These are phyloP conservation scores for Cyrtodaria siliqua DNA, from an alignment of 2,888 invertebrate species.

Conservation along the genomic window DNA sequence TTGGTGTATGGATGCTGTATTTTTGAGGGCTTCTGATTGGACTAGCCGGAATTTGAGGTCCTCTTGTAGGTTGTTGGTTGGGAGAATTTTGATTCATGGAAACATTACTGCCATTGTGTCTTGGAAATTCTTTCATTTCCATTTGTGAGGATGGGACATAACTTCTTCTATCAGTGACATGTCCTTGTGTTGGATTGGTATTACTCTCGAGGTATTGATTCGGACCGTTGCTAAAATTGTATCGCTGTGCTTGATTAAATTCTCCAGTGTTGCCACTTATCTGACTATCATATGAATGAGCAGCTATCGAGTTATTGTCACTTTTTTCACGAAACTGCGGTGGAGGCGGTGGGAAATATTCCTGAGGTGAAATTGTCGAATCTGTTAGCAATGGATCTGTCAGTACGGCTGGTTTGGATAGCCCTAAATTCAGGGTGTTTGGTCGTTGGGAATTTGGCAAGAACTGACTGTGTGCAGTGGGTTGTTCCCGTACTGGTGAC, in stretches of 20 bases:
- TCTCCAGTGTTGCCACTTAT: not conserved
- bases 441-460: conserved; percentile 9
- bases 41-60: not conserved
- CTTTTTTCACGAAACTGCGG: not conserved
- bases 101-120: not conserved
- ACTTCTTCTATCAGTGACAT: not conserved
- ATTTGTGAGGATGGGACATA: conserved; percentile 1
- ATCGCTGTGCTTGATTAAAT: not conserved
- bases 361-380: conserved; percentile 14
- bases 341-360: conserved; percentile 43
- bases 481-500: conserved; percentile 25
- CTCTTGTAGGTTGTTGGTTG: not conserved
- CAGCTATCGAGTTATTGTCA: not conserved
- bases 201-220: not conserved
- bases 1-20: not conserved
- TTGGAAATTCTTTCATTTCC: conserved; percentile 42
- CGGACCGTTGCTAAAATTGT: not conserved
- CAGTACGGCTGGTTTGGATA: conserved; percentile 16
- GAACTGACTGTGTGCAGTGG: conserved; percentile 1
- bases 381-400: conserved; percentile 35
- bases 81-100: conserved; percentile 3
- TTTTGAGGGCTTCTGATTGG: conserved; percentile 4
- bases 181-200: not conserved
- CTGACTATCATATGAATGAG: not conserved
- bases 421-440: conserved; percentile 2